A percentile compares a stretch with the other conserved stretches of the same genome.
Evolutionary conservation across 2,113 vertebrate genomes (phyloP).

Genomic region (Hemiprocne comata): DNA sequence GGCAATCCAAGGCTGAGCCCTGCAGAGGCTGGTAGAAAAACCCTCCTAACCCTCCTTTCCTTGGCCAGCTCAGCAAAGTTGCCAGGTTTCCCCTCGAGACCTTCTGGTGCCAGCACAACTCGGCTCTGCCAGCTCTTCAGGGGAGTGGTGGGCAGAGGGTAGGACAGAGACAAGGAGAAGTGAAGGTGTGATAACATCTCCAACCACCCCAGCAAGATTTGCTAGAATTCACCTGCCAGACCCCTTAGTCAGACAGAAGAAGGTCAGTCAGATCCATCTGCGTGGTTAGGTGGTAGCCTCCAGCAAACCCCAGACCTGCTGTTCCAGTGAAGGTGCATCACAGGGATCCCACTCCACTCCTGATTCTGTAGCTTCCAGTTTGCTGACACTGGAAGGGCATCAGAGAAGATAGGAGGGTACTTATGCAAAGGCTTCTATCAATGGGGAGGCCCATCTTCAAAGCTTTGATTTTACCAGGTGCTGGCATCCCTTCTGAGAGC

Average conservation of each 20-base stretch:
- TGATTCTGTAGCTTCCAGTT: constrained; percentile 36
- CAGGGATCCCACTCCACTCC: constrained; percentile 12
- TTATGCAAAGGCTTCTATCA: constrained; percentile 56
- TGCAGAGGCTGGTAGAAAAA: not conserved
- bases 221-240: constrained; percentile 16
- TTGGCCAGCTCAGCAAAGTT: not conserved
- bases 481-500: constrained; percentile 63
- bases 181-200: not conserved
- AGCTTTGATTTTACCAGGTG: constrained; percentile 63
- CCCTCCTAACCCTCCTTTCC: not conserved
- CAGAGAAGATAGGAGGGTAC: constrained; percentile 53
- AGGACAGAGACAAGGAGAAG: constrained; percentile 4
- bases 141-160: not conserved
- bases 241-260: not conserved
- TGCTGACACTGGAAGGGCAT: constrained; percentile 73
- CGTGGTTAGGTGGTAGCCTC: not conserved
- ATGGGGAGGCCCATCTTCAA: constrained; percentile 72
- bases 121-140: not conserved
- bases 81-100: not conserved
- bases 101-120: not conserved
- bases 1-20: not conserved
- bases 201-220: constrained; percentile 7
- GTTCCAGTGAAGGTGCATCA: constrained; percentile 39
- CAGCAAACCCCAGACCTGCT: constrained; percentile 20
- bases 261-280: not conserved